Evolutionary conservation across 2,888 invertebrate genomes (phyloP), one percentile per base, ranked within the genome.

Genomic region (Mythimna ferrago): DNA sequence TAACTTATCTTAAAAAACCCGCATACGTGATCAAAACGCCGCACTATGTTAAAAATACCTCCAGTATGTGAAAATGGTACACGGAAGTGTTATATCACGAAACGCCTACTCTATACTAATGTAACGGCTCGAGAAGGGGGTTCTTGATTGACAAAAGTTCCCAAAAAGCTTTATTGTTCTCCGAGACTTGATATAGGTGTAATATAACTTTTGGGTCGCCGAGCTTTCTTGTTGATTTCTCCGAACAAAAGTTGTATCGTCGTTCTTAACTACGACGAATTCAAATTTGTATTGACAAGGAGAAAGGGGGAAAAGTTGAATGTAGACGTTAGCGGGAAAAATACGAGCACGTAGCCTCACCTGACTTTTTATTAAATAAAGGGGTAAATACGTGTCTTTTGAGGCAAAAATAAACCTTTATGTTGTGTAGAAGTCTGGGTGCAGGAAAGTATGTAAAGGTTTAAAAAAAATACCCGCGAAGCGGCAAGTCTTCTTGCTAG

Each of bases 141-240:
- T 60, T 66, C 78, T 85, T 89, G 90, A 91, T 88, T 91, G 91
- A 89, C 88, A 87, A 73, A 84, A 89, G 85, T 86, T 90, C 71
- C 78, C 48, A 56, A 74, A 75, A 87, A 89, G 84, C 86, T 87
- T 82, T 87, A 82, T 86, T 89, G 88, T 90, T 88, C 85, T 86
- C 81, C 73, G 76, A 68, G 89, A 90, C 87, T 90, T 88, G 86
- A 88, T 90, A 86, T 87, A 89, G 86, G 89, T 87, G 87, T 88
- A 88, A 90, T 90, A 90, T 88, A 92, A 92, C 90, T 92, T 92
- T 90, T 82, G 87, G 90, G 89, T 86, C 83, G 80, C 84, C 66
- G 76, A 83, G 83, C 84, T 86, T 86, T 87, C 81, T 81, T 83
- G 82, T 80, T 85, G 88, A 88, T 90, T 86, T 84, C 85, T 80